Conservation (phyloP, 2,888 invertebrate species). For the Dendrolimus pini region DNA sequence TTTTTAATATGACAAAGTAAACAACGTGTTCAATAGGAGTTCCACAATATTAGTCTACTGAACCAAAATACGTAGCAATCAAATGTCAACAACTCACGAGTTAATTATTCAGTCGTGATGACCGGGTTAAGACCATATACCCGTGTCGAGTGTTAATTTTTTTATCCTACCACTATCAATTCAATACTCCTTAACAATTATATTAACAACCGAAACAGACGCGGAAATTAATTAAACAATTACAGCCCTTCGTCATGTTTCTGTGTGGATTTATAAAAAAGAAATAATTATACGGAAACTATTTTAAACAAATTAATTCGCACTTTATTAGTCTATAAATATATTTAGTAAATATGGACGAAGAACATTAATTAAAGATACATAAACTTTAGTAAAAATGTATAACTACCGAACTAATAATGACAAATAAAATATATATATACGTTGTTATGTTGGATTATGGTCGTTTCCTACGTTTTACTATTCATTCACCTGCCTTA, state of each 20-base stretch:
- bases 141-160: constrained; percentile 23
- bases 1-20: too few relatives aligned
- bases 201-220: constrained; percentile 28
- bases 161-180: constrained; percentile 6
- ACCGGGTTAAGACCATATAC: constrained; percentile 40
- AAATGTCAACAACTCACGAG: constrained; percentile 5
- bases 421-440: too few relatives aligned
- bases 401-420: too few relatives aligned
- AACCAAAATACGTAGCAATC: constrained; percentile 4
- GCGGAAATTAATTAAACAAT: constrained; percentile 26
- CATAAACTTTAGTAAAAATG: too few relatives aligned
- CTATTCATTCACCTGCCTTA: too few relatives aligned
- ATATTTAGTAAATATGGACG: too few relatives aligned
- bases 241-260: constrained; percentile 10
- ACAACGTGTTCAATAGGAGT: too few relatives aligned
- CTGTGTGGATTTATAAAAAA: constrained; percentile 10
- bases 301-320: constrained; percentile 15
- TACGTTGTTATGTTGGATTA: too few relatives aligned
- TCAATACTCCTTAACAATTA: constrained; percentile 20
- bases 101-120: constrained; percentile 29
- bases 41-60: neutral
- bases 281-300: neutral
- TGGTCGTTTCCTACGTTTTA: too few relatives aligned
- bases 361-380: too few relatives aligned
- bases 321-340: too few relatives aligned